Evolutionary conservation across 2,113 vertebrate genomes (phyloP).

Genomic region (Strigops habroptila): DNA sequence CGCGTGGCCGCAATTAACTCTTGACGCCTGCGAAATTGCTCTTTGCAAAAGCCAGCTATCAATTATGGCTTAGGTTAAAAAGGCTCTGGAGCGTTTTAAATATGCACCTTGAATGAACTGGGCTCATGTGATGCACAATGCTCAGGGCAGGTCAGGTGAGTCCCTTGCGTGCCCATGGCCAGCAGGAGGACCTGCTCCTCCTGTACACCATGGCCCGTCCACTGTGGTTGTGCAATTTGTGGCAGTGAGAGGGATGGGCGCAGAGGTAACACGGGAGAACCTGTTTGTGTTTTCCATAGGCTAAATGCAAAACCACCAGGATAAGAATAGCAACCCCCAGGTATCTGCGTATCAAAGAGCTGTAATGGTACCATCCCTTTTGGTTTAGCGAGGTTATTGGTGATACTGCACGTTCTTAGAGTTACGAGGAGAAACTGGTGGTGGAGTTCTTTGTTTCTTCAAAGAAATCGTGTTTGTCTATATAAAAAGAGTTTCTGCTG

Average conservation of each 20-base stretch:
- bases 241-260: background rate
- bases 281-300: background rate
- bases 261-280: background rate
- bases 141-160: accelerated
- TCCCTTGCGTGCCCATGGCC: accelerated
- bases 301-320: background rate
- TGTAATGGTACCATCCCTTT: background rate
- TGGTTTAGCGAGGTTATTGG: background rate
- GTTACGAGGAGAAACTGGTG: background rate
- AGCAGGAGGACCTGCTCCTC: background rate
- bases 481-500: background rate
- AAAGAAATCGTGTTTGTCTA: background rate
- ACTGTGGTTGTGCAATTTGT: background rate
- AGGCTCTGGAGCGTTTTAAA: background rate
- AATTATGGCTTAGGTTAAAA: background rate
- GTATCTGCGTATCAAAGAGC: background rate
- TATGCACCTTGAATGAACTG: accelerated
- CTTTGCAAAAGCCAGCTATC: background rate
- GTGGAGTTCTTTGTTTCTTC: background rate
- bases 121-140: accelerated
- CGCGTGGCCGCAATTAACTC: accelerated
- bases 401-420: background rate
- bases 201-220: accelerated
- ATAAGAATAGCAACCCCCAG: background rate
- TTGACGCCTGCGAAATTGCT: background rate